phyloP scores from a whole-genome alignment of 2,888 invertebrate genomes.

The Cantharis nigra region DNA sequence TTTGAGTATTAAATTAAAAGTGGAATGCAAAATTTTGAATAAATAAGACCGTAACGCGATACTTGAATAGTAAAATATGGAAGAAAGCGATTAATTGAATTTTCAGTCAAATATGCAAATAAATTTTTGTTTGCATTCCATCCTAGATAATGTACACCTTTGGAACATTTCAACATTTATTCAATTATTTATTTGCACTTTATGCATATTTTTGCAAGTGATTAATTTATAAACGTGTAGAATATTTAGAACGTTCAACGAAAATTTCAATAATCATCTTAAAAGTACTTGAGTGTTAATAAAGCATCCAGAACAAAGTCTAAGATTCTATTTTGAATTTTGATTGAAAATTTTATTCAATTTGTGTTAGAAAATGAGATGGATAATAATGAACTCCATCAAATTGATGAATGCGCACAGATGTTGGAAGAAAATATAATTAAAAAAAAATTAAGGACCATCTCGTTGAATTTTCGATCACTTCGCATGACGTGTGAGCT shows the following conservation, averaged over 20 bases:
- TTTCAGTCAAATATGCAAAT: not conserved
- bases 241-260: not conserved
- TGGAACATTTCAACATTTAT: not conserved
- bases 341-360: conserved; percentile 5
- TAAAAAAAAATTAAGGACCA: not conserved
- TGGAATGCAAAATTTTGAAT: not conserved
- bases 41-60: not conserved
- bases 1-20: not conserved
- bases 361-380: conserved; percentile 4
- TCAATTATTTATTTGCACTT: not conserved
- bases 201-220: not conserved
- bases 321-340: conserved; percentile 2
- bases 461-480: not conserved
- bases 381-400: conserved; percentile 3
- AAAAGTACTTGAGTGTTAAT: not conserved
- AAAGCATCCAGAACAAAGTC: conserved; percentile 1
- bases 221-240: not conserved
- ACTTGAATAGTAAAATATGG: not conserved
- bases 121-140: not conserved
- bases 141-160: not conserved
- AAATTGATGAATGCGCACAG: conserved; percentile 1
- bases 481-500: not conserved
- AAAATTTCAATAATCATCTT: not conserved
- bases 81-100: not conserved
- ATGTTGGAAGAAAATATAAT: not conserved